Percentiles rank a stretch among this genome's conserved stretches.
These are phyloP conservation scores for Perodicticus potto DNA, from an alignment of 2,797 vertebrate genomes.

Conservation along the genomic window DNA sequence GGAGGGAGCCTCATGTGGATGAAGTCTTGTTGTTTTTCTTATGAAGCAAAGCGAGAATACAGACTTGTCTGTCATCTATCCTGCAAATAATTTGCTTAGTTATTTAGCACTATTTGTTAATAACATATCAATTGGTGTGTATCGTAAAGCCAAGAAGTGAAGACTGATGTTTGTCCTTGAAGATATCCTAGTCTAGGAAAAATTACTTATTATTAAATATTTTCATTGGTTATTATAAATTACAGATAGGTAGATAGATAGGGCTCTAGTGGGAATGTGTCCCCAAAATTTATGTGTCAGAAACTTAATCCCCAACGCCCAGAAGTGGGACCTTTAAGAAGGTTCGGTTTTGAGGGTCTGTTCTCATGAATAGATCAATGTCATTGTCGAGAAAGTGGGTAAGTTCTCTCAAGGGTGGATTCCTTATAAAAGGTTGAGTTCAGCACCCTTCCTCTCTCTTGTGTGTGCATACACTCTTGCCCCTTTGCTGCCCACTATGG, in stretches of 20 bases:
- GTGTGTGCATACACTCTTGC: not conserved
- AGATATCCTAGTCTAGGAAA: not conserved
- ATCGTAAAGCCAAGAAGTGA: not conserved
- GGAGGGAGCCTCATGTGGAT: not conserved
- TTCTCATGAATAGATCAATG: not conserved
- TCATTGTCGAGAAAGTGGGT: not conserved
- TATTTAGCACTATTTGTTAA: not conserved
- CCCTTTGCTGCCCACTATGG: not conserved
- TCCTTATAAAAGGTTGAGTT: not conserved
- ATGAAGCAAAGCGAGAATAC: not conserved
- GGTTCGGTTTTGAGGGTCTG: not conserved
- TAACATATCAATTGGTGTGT: not conserved
- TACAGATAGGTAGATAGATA: not conserved
- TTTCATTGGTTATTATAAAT: not conserved
- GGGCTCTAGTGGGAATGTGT: not conserved
- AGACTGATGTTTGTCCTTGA: not conserved
- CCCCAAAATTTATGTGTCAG: not conserved
- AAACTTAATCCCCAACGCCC: not conserved
- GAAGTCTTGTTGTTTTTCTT: not conserved
- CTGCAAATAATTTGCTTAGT: not conserved
- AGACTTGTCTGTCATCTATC: not conserved
- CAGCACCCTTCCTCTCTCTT: not conserved
- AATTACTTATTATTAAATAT: not conserved
- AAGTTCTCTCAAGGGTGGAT: not conserved
- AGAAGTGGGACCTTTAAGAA: not conserved